Base-by-base conservation (phyloP, 92 coral and sea anemone genomes). In the Actinernus sp. region DNA sequence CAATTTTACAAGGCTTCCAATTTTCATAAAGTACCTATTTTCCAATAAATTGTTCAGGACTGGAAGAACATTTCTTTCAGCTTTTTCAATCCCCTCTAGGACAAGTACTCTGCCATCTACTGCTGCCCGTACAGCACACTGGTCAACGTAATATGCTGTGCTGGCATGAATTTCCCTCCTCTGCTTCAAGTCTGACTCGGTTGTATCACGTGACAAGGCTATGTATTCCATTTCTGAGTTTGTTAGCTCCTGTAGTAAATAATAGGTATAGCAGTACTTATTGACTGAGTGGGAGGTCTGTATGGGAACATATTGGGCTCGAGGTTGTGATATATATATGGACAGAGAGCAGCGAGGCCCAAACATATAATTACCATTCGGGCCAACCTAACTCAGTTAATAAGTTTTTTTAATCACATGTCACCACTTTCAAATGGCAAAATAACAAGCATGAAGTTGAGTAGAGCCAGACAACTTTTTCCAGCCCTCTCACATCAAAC, bases 41-140 rank as follows among this genome's bases (percentile, higher is more conserved):
- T 95, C 99, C 40, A 95, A 81, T 29, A 95, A 78, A 72, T 95
- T 95, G 64, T 95, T 95, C 30, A 95, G 73, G 37, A 95, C 99
- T 7, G 99, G 99, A 31, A 95, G 63, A 2, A 95, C 99, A 87
- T 95, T 95, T 34, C 99, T 73, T 64, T 95, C 99, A 19, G 99
- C 92, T 55, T 95, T 95, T 60, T 95, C 99, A 49, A 95, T 95
- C 19, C 99, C 99, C 57, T 95, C 99, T 49, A 95, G 68, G 37
- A 95, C 81, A 63, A 95, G 68, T 16, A 95, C 95, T 16, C 99
- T 74, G 18, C 99, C 99, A 17, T 80, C 73, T 6, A 92, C 61
- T 16, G 99, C 99, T 2, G 99, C 97, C 26, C 97, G 84, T 41
- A 95, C 99, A 46, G 98, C 97, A 73, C 99, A 84, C 61, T 95